phyloP scores from a whole-genome alignment of 1,140 invertebrate species.

The Lepidurus packardi region DNA sequence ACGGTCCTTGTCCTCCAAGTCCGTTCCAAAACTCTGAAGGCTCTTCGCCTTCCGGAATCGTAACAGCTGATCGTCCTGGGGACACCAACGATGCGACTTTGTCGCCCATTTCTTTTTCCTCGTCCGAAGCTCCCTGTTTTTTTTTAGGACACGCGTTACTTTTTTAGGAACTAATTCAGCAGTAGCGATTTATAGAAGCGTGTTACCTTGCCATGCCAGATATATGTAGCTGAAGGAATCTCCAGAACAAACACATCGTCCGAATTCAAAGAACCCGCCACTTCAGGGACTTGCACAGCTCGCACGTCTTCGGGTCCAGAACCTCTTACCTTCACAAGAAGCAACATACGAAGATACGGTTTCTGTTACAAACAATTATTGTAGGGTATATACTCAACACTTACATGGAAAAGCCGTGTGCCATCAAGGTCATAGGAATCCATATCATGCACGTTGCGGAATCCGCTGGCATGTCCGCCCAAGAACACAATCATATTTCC shows the following conservation, averaged over 20 bases:
- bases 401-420: slow-evolving; percentile 58
- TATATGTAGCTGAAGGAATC: slow-evolving; percentile 52
- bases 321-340: slow-evolving; percentile 47
- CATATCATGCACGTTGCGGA: slow-evolving; percentile 51
- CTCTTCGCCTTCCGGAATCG: slow-evolving; percentile 63
- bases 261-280: slow-evolving; percentile 57
- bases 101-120: slow-evolving; percentile 59
- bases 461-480: slow-evolving; percentile 56
- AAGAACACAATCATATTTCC: slow-evolving; percentile 56
- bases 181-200: background rate
- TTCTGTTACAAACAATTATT: background rate
- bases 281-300: slow-evolving; percentile 57
- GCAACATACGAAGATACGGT: slow-evolving; percentile 24
- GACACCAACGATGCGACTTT: slow-evolving; percentile 52
- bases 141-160: background rate
- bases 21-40: slow-evolving; percentile 66
- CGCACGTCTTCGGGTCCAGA: slow-evolving; percentile 56
- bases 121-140: slow-evolving; percentile 55
- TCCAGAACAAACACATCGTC: slow-evolving; percentile 65
- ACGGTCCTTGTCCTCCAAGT: slow-evolving; percentile 59
- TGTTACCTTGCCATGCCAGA: slow-evolving; percentile 64
- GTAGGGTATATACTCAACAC: background rate
- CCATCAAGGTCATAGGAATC: slow-evolving; percentile 57
- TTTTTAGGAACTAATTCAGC: background rate
- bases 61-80: slow-evolving; percentile 49